These are phyloP conservation scores for Chauna torquata DNA, from an alignment of 2,113 vertebrate genomes.

Conservation along the genomic window DNA sequence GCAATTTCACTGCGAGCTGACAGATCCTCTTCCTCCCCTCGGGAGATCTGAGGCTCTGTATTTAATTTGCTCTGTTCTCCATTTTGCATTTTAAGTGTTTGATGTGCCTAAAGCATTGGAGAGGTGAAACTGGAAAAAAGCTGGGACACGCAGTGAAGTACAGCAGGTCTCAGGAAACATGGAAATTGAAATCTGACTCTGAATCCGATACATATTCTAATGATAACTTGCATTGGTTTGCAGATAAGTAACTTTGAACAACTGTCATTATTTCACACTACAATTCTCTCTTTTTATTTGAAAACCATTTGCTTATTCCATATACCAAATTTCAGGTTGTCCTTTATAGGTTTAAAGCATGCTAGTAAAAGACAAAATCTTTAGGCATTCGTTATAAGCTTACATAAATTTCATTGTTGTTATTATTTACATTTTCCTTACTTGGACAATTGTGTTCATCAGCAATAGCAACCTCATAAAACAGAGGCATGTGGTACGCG, in stretches of 20 bases:
- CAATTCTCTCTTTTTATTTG: neutral
- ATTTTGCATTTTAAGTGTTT: neutral
- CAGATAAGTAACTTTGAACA: neutral
- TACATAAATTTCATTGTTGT: neutral
- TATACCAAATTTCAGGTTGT: neutral
- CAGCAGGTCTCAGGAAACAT: fast-evolving
- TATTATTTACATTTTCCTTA: neutral
- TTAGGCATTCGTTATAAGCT: fast-evolving
- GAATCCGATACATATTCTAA: fast-evolving
- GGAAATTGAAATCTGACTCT: neutral
- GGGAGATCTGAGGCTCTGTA: neutral
- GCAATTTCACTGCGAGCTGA: neutral
- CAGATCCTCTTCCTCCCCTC: neutral
- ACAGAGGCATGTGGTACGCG: neutral
- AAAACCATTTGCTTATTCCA: neutral
- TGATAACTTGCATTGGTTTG: neutral
- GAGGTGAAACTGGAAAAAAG: neutral
- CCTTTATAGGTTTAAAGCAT: neutral
- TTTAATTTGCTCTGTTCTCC: neutral
- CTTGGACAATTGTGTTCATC: neutral
- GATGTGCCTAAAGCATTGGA: fast-evolving
- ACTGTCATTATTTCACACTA: neutral
- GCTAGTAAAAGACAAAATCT: neutral
- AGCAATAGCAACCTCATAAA: neutral
- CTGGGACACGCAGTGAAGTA: fast-evolving